Evolutionary conservation across 2,888 invertebrate genomes (phyloP), one percentile per base, ranked within the genome.

Genomic region (Synanthedon formicaeformis): DNA sequence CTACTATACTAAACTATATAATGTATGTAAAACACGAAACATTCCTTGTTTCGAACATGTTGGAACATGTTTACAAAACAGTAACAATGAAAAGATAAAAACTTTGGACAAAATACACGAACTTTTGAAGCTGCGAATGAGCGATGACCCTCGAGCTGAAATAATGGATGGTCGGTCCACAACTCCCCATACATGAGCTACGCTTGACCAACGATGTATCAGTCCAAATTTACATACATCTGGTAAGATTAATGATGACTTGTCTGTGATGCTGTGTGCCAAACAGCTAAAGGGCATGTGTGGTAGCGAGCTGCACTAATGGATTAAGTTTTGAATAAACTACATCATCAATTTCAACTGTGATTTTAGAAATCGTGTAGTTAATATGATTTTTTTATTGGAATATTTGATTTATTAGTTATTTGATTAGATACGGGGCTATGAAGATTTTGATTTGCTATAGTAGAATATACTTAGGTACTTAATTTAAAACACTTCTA

Each of bases 181-280:
- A 53, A 57, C 59, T 55, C 56, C 51, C 45, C 53, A 53, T 58
- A 57, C 51, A 56, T 55, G 52, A 53, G 54, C 55, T 57, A 55
- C 61, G 62, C 68, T 75, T 74, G 78, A 78, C 79, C 78, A 66
- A 68, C 76, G 72, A 78, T 78, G 77, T 78, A 78, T 79, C 78
- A 76, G 73, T 60, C 64, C 63, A 74, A 78, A 81, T 81, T 80
- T 81, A 73, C 81, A 78, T 78, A 69, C 71, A 78, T 71, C 65
- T 66, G 62, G 56, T 57, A 67, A 80, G 81, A 81, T 81, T 81
- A 80, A 81, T 80, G 81, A 71, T 63, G 56, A 48, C 58, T 61
- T 69, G 73, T 69, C 71, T 66, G 70, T 68, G 67, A 65, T 67
- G 57, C 62, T 66, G 71, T 67, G 69, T 65, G 62, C 58, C 62